These are phyloP conservation scores for Neodontobutis hainanensis DNA, from an alignment of 2,113 vertebrate genomes.

Conservation along the genomic window DNA sequence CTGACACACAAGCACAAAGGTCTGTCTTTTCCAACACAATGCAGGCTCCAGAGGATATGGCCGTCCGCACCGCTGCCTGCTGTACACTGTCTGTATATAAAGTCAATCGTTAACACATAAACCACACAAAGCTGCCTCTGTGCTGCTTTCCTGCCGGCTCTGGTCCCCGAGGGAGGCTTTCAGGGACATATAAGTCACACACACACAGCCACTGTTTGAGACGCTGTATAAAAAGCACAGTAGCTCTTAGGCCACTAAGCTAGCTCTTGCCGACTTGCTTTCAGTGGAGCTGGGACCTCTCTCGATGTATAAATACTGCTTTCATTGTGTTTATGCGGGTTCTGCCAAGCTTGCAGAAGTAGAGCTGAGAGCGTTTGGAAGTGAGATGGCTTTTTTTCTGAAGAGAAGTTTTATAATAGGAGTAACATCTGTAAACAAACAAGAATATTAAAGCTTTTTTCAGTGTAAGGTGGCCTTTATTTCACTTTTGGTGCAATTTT, in stretches of 20 bases:
- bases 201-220: constrained; percentile 16
- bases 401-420: neutral
- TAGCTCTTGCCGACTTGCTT: constrained; percentile 16
- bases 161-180: constrained; percentile 14
- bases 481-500: too few relatives aligned
- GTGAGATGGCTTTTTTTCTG: constrained; percentile 13
- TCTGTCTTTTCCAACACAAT: constrained; percentile 19
- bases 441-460: neutral
- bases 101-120: constrained; percentile 37
- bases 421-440: neutral
- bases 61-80: constrained; percentile 49
- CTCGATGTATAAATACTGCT: constrained; percentile 6
- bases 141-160: constrained; percentile 22
- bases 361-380: constrained; percentile 33
- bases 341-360: constrained; percentile 33
- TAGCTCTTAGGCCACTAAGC: constrained; percentile 18
- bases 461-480: too few relatives aligned
- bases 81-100: constrained; percentile 32
- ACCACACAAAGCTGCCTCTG: constrained; percentile 45
- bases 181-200: constrained; percentile 30
- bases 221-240: neutral
- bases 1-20: constrained; percentile 30
- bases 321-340: constrained; percentile 5
- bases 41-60: constrained; percentile 23
- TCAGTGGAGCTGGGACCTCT: neutral